A percentile compares a stretch with the other conserved stretches of the same genome.
Conservation (phyloP, 37 sponge, comb jelly and placozoan genomes). For the Amphimedon queenslandica region DNA sequence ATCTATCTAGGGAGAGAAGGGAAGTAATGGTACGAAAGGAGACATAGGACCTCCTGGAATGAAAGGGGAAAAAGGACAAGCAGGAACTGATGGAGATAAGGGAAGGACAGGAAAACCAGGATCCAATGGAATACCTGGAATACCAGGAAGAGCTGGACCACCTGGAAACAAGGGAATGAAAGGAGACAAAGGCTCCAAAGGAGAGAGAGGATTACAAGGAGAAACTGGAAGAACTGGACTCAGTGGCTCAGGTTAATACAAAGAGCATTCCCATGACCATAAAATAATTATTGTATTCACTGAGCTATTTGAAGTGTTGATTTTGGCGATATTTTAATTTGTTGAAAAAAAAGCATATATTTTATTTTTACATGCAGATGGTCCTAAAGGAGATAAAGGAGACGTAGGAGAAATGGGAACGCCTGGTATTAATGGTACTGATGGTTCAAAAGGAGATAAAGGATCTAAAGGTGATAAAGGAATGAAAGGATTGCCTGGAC, state of each 20-base stretch:
- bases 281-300: not conserved
- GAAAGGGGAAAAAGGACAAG: not conserved
- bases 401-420: too few species aligned
- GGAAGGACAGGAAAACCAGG: not conserved
- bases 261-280: not conserved
- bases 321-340: not conserved
- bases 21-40: too few species aligned
- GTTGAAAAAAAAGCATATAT: not conserved
- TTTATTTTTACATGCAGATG: not conserved
- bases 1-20: too few species aligned
- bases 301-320: constrained; percentile 45
- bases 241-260: too few species aligned
- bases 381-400: constrained; percentile 15
- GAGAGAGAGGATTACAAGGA: constrained; percentile 59
- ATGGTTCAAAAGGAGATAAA: not conserved
- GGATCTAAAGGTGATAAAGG: too few species aligned
- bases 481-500: constrained; percentile 7
- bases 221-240: constrained; percentile 17
- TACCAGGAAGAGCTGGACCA: not conserved
- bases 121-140: not conserved
- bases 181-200: not conserved
- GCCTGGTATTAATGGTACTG: not conserved
- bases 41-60: too few species aligned
- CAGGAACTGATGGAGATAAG: not conserved
- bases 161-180: not conserved